Percentiles rank a stretch among this genome's conserved stretches.
Conservation (phyloP, 2,888 invertebrate genomes). For the Drosophila flavopinicola region DNA sequence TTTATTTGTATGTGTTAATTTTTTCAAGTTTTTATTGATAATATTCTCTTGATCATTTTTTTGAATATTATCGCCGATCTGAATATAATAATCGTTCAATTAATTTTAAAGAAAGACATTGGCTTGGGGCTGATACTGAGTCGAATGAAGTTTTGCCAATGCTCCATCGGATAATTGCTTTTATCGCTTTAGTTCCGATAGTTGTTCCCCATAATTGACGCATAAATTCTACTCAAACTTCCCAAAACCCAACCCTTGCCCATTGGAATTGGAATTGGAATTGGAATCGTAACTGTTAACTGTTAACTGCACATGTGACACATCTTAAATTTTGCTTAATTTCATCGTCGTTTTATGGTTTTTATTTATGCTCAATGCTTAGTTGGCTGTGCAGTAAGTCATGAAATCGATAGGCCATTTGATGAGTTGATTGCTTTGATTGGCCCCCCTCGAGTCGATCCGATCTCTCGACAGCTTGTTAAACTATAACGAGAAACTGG, state of each 20-base stretch:
- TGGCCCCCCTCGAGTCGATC: slow-evolving; percentile 3
- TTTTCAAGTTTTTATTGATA: too few species aligned
- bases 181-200: too few species aligned
- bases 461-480: slow-evolving; percentile 57
- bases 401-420: slow-evolving; percentile 48
- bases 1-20: too few species aligned
- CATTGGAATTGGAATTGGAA: slow-evolving; percentile 8
- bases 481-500: slow-evolving; percentile 28
- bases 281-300: too few species aligned
- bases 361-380: slow-evolving; percentile 16
- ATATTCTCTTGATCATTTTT: too few species aligned
- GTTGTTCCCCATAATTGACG: too few species aligned
- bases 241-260: background rate
- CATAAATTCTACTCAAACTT: background rate
- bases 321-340: slow-evolving; percentile 10
- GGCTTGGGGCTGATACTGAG: too few species aligned
- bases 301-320: slow-evolving; percentile 3
- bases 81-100: too few species aligned
- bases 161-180: too few species aligned
- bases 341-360: slow-evolving; percentile 4
- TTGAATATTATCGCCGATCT: too few species aligned
- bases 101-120: too few species aligned
- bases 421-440: slow-evolving; percentile 51
- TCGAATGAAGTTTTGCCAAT: too few species aligned
- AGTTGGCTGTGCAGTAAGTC: slow-evolving; percentile 17